Evolutionary conservation across 1,140 invertebrate species (phyloP).

Genomic region (Radopholus similis): DNA sequence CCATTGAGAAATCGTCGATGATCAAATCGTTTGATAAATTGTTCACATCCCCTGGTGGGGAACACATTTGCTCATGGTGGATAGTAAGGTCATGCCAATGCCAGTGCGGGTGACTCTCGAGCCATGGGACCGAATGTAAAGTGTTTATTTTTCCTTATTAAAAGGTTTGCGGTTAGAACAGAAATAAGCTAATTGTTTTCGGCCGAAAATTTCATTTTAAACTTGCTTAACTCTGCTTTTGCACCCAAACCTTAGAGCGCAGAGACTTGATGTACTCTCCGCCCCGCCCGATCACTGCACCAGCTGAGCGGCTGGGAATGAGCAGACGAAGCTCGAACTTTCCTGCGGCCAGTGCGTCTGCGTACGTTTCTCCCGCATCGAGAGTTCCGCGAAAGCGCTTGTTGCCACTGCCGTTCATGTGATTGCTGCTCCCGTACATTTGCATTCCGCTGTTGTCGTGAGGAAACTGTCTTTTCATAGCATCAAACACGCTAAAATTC

Average conservation of each 20-base stretch:
- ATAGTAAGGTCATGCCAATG: background rate
- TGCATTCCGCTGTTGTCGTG: background rate
- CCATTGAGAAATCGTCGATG: too few relatives aligned
- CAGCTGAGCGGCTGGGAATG: slow-evolving; percentile 67
- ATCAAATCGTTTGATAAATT: too few relatives aligned
- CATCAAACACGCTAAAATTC: slow-evolving; percentile 1
- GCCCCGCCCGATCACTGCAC: slow-evolving; percentile 92
- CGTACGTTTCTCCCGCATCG: slow-evolving; percentile 13
- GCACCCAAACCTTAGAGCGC: slow-evolving; percentile 47
- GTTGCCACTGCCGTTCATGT: background rate
- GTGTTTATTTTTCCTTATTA: background rate
- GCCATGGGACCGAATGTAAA: background rate
- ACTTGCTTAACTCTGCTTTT: background rate
- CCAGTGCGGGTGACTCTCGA: background rate
- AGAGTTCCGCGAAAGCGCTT: slow-evolving; percentile 20
- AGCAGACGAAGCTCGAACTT: slow-evolving; percentile 58
- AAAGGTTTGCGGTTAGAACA: too few relatives aligned
- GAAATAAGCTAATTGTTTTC: background rate
- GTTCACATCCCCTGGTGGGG: too few relatives aligned
- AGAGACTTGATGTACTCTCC: slow-evolving; percentile 83
- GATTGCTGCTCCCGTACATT: background rate
- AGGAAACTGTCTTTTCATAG: slow-evolving; percentile 14
- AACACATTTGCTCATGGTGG: background rate
- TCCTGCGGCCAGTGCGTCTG: slow-evolving; percentile 43
- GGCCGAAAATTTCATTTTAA: background rate